Conservation (phyloP, 2,797 vertebrate genomes). For the Lateolabrax maculatus region DNA sequence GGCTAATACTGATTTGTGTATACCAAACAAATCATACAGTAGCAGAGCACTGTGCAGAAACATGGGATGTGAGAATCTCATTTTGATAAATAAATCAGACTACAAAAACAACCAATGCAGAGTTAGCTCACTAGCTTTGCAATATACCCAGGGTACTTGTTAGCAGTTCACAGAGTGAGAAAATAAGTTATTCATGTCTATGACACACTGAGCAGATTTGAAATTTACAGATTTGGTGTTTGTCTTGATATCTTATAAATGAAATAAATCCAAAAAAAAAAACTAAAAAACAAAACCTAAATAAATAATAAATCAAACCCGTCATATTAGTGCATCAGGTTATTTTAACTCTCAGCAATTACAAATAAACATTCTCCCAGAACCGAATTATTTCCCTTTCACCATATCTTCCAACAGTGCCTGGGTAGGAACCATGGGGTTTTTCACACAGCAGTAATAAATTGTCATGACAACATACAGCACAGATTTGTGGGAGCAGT, state of each 20-base stretch:
- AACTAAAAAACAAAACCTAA: no score
- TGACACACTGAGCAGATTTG: background rate
- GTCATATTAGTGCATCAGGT: background rate
- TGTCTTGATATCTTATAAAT: background rate
- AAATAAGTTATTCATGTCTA: background rate
- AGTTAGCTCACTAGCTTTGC: background rate
- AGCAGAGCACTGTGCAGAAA: background rate
- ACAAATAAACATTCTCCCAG: background rate
- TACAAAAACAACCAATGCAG: background rate
- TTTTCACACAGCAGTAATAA: slow-evolving; percentile 36
- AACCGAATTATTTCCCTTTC: slow-evolving; percentile 27
- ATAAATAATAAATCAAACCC: background rate
- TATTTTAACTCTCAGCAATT: slow-evolving; percentile 1
- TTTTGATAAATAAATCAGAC: background rate
- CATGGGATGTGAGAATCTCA: background rate
- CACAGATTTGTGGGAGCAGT: slow-evolving; percentile 62
- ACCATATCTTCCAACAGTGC: slow-evolving; percentile 8
- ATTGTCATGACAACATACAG: slow-evolving; percentile 64
- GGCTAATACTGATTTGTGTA: slow-evolving; percentile 13
- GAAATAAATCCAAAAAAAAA: background rate
- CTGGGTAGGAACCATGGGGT: slow-evolving; percentile 22
- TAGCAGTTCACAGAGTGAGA: slow-evolving; percentile 28
- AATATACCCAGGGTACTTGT: slow-evolving; percentile 17
- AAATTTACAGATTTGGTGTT: background rate
- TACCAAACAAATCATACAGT: background rate